These are phyloP conservation scores for Dicroscelio sp. DNA, from an alignment of 2,888 invertebrate species.

Conservation along the genomic window DNA sequence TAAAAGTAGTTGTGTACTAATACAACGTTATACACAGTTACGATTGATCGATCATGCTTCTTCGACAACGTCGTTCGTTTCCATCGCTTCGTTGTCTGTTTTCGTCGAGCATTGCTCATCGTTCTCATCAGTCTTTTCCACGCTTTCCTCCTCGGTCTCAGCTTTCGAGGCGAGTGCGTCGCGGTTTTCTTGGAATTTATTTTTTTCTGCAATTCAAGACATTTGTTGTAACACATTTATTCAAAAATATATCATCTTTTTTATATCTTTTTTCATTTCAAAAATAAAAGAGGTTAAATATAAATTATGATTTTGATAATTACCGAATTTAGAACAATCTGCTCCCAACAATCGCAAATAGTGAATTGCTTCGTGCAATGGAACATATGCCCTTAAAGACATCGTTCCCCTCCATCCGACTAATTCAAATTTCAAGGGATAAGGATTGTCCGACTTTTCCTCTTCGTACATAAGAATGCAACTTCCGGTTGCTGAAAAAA, in stretches of 20 bases:
- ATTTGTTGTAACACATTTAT: too few species aligned
- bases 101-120: slow-evolving; percentile 16
- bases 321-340: slow-evolving; percentile 96
- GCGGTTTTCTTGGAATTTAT: slow-evolving; percentile 94
- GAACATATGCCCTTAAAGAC: slow-evolving; percentile 97
- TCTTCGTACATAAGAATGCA: slow-evolving; percentile 94
- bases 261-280: slow-evolving; percentile 83
- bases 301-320: background rate
- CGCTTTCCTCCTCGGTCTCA: slow-evolving; percentile 83
- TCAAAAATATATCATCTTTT: background rate
- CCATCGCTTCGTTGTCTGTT: slow-evolving; percentile 12
- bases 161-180: slow-evolving; percentile 85
- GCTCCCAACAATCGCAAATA: slow-evolving; percentile 96
- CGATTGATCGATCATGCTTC: background rate
- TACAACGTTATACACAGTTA: background rate
- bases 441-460: slow-evolving; percentile 91
- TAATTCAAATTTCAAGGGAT: slow-evolving; percentile 93
- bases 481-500: slow-evolving; percentile 93
- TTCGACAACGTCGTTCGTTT: background rate
- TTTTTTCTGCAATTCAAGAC: slow-evolving; percentile 93
- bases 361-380: slow-evolving; percentile 96
- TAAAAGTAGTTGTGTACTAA: background rate
- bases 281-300: too few species aligned
- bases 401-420: slow-evolving; percentile 98
- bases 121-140: slow-evolving; percentile 41